phyloP scores from a whole-genome alignment of 2,888 invertebrate genomes.

The Iphiclides podalirius region DNA sequence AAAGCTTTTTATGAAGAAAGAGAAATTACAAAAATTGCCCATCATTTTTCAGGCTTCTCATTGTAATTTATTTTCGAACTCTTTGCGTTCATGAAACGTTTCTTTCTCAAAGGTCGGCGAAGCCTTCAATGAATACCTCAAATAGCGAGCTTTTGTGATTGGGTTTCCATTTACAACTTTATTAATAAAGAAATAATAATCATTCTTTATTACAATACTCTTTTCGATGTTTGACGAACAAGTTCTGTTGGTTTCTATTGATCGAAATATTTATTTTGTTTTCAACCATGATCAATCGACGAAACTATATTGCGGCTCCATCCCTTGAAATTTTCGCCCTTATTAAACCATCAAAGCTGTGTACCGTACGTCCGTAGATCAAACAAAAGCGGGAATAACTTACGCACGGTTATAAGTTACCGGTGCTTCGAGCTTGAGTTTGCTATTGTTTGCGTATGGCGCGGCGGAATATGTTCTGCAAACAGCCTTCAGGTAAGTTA shows the following conservation, averaged over 20 bases:
- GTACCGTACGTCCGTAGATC: constrained; percentile 11
- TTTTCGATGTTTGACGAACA: too few species aligned
- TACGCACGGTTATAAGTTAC: constrained; percentile 13
- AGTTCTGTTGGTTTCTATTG: too few species aligned
- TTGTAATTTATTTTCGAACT: constrained; percentile 11
- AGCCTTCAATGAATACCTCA: neutral
- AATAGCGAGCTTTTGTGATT: neutral
- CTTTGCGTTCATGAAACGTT: neutral
- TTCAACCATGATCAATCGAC: too few species aligned
- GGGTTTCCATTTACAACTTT: too few species aligned
- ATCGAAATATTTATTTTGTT: too few species aligned
- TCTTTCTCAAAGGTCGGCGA: constrained; percentile 1
- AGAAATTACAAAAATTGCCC: constrained; percentile 3
- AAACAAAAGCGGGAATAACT: constrained; percentile 13
- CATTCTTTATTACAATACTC: too few species aligned
- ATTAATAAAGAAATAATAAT: too few species aligned
- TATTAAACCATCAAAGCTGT: constrained; percentile 6
- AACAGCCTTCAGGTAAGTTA: constrained; percentile 70
- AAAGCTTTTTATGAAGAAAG: constrained; percentile 5
- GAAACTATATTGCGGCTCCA: too few species aligned
- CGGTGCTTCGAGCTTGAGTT: too few species aligned
- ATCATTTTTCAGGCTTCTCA: constrained; percentile 18
- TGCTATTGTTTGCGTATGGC: constrained; percentile 55
- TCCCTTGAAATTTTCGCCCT: neutral
- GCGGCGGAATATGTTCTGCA: constrained; percentile 57